Evolutionary conservation across 1,140 invertebrate species (phyloP), one percentile per base, ranked within the genome.

Genomic region (Papilio helenus): DNA sequence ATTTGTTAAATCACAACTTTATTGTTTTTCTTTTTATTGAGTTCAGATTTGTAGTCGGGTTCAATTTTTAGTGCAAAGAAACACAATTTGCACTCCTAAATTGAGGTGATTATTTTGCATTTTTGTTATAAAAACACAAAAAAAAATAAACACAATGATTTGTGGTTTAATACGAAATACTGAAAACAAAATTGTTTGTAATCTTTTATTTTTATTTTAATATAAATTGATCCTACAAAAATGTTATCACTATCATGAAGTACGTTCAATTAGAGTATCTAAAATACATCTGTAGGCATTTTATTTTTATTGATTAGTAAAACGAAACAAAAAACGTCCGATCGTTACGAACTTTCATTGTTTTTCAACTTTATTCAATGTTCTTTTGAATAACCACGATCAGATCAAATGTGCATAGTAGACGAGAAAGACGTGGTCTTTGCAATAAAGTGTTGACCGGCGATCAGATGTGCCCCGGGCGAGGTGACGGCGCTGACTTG

Each of bases 401-500:
- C 61, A 29, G 61, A 68, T 68, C 61, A 68, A 29, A 68, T 68
- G 14, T 68, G 61, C 61, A 14, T 46, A 46, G 76, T 26, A 79
- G 72, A 79, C 34, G 68, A 79, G 58, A 44, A 34, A 68, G 61
- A 68, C 61, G 61, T 68, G 14, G 61, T 61, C 58, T 29, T 29
- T 29, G 61, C 26, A 68, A 68, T 90, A 91, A 91, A 88, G 81
- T 86, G 83, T 72, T 88, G 88, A 88, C 80, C 83, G 85, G 79
- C 82, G 81, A 81, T 79, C 85, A 83, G 86, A 87, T 89, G 79
- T 65, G 90, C 92, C 89, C 42, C 81, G 49, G 90, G 90, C 88
- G 85, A 89, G 86, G 86, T 89, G 89, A 88, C 87, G 86, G 83
- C 86, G 89, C 81, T 87, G 88, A 87, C 83, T 82, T 79, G 80